These are phyloP conservation scores for Nyctibius grandis DNA, from an alignment of 2,797 vertebrate species.

Conservation along the genomic window DNA sequence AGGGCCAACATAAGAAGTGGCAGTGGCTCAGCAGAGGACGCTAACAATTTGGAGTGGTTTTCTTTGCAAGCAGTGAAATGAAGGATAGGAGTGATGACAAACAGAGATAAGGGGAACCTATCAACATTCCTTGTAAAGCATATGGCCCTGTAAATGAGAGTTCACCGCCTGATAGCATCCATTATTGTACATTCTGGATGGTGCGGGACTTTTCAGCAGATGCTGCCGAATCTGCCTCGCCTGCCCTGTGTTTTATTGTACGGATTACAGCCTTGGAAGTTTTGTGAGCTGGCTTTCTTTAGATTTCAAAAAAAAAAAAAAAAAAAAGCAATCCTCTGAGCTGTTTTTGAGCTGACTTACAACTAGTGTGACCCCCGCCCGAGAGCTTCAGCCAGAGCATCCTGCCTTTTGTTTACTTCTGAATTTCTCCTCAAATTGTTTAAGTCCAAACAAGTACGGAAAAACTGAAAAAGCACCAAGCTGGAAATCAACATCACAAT, in stretches of 20 bases:
- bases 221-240: background rate
- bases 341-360: background rate
- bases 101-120: slow-evolving; percentile 46
- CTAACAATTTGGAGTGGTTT: slow-evolving; percentile 6
- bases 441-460: background rate
- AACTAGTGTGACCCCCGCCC: accelerated
- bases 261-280: slow-evolving; percentile 17
- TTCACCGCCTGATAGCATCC: slow-evolving; percentile 25
- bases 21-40: background rate
- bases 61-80: slow-evolving; percentile 51
- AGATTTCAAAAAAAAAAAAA: background rate
- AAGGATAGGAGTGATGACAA: slow-evolving; percentile 48
- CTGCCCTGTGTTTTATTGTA: slow-evolving; percentile 18
- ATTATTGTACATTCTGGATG: background rate
- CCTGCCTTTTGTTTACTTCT: slow-evolving; percentile 16
- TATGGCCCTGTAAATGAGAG: slow-evolving; percentile 38
- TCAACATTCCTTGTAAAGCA: slow-evolving; percentile 57
- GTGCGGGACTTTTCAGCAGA: slow-evolving; percentile 20
- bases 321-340: background rate
- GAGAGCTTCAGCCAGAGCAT: background rate
- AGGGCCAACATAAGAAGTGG: background rate
- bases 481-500: background rate
- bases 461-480: background rate
- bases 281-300: background rate
- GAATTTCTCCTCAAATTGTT: background rate